These are phyloP conservation scores for Zaprionus lineosus DNA, from an alignment of 2,888 invertebrate species.

Conservation along the genomic window DNA sequence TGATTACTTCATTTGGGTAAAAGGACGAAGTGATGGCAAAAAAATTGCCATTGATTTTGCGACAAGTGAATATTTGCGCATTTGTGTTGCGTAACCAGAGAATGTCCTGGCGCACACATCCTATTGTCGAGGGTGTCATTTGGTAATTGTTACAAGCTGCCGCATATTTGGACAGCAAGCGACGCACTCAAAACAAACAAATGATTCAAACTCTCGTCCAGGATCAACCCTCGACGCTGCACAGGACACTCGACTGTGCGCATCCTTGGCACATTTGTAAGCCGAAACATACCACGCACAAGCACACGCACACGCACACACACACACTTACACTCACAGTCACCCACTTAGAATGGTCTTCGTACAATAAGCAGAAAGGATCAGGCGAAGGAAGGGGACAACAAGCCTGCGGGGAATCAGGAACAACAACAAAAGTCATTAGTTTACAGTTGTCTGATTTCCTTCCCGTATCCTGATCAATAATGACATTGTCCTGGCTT, in stretches of 20 bases:
- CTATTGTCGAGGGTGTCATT: slow-evolving; percentile 77
- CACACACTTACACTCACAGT: slow-evolving; percentile 10
- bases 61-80: slow-evolving; percentile 79
- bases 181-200: slow-evolving; percentile 74
- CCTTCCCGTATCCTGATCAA: slow-evolving; percentile 69
- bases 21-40: slow-evolving; percentile 71
- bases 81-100: slow-evolving; percentile 14
- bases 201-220: slow-evolving; percentile 34
- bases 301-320: slow-evolving; percentile 40
- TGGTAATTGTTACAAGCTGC: slow-evolving; percentile 78
- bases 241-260: too few species aligned
- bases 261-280: slow-evolving; percentile 52
- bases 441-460: slow-evolving; percentile 81
- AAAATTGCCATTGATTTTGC: slow-evolving; percentile 80
- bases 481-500: slow-evolving; percentile 60
- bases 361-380: slow-evolving; percentile 30
- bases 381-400: slow-evolving; percentile 18
- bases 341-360: too few species aligned
- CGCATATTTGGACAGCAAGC: slow-evolving; percentile 73
- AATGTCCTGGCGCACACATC: slow-evolving; percentile 12
- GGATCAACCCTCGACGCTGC: slow-evolving; percentile 53
- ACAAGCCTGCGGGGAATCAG: neutral
- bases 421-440: slow-evolving; percentile 67
- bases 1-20: slow-evolving; percentile 74
- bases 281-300: slow-evolving; percentile 56